A percentile compares a stretch with the other conserved stretches of the same genome.
Evolutionary conservation across 2,797 vertebrate genomes (phyloP).

Genomic region (Epinephelus awoara): DNA sequence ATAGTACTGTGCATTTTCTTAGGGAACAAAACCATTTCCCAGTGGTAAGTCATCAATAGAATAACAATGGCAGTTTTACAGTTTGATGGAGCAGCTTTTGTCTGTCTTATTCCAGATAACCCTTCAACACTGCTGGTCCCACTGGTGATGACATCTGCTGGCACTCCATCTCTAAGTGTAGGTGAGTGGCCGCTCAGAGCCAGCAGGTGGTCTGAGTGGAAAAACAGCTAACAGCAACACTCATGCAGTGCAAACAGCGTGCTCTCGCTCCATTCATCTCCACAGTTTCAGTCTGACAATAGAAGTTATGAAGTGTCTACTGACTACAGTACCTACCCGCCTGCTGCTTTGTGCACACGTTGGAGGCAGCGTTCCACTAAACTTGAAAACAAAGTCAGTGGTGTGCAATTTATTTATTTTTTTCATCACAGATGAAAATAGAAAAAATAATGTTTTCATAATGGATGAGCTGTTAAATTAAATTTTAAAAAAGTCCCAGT

Average conservation of each 20-base stretch:
- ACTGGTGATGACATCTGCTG: constrained; percentile 41
- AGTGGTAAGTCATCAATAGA: background rate
- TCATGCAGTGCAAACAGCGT: constrained; percentile 35
- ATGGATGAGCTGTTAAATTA: background rate
- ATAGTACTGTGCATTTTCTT: background rate
- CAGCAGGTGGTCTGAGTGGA: constrained; percentile 68
- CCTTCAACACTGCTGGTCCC: constrained; percentile 24
- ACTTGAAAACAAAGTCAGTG: constrained; percentile 5
- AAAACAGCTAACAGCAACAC: constrained; percentile 52
- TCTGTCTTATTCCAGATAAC: constrained; percentile 13
- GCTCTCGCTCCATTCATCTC: constrained; percentile 35
- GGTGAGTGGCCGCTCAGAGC: constrained; percentile 39
- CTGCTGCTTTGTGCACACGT: constrained; percentile 35
- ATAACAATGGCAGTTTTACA: background rate
- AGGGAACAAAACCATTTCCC: background rate
- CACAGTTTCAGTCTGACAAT: constrained; percentile 45
- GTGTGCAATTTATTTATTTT: background rate
- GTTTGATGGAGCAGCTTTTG: constrained; percentile 7
- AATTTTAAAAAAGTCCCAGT: background rate
- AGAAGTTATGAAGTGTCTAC: constrained; percentile 31
- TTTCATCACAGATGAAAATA: background rate
- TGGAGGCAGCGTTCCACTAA: constrained; percentile 31
- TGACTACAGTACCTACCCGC: constrained; percentile 41
- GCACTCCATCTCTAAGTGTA: constrained; percentile 28
- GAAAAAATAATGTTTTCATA: background rate